Evolutionary conservation across 1,140 invertebrate genomes (phyloP), one percentile per base, ranked within the genome.

Genomic region (Diachasma alloeum): DNA sequence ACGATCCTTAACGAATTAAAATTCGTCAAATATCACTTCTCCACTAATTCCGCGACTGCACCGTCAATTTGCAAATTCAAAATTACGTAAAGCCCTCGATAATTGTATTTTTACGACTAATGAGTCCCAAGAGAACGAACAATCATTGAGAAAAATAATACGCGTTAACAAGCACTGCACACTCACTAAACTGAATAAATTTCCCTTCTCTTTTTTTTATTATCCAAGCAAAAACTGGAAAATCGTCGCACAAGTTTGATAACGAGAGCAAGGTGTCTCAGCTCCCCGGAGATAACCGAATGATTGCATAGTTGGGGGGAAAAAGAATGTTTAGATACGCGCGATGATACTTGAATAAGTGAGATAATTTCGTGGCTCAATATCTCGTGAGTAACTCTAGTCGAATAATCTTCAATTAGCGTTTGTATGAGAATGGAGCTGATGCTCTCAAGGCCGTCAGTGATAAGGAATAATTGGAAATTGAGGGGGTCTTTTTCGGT

Each of bases 381-480:
- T 39, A 39, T 39, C 31, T 68, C 4, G 6, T 11, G 26, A 15
- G 31, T 17, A 39, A 68, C 36, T 6, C 15, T 13, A 68, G 31
- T n/a, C 13, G 31, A 68, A 68, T 39, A 39, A 68, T 39, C 36
- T 36, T 68, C 66, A 68, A 68, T 68, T 68, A 68, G 36, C 66
- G 17, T 5, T 39, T 39, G 17, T 68, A 39, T 68, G 66, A 68
- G 36, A 68, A 68, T 68, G 36, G 66, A 15, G 66, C 63, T 36
- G 24, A 15, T 66, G 4, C 9, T n/a, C 31, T 17, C 66, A 68
- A 68, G 66, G 66, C 17, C 66, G 36, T n/a, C 0, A 10, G 15
- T 68, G 36, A 36, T 68, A 39, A 68, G 66, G 39, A 19, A 68
- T 31, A 9, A 31, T 31, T 53, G n/a, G 48, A 17, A 13, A 53